Evolutionary conservation across 1,140 invertebrate genomes (phyloP).

Genomic region (Ptiloglossa arizonensis): DNA sequence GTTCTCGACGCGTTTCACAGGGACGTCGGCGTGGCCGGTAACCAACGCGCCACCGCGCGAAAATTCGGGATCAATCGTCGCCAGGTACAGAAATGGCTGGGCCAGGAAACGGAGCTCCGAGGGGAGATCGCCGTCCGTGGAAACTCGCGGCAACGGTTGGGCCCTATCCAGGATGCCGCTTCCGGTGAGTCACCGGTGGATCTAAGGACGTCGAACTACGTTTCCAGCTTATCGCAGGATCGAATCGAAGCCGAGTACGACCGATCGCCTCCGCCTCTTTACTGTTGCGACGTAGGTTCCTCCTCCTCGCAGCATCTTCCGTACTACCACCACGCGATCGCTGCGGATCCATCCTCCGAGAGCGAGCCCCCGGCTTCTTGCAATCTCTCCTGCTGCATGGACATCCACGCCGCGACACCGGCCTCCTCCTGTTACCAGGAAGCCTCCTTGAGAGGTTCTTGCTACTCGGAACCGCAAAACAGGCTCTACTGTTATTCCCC

Average conservation of each 20-base stretch:
- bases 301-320: conserved; percentile 25
- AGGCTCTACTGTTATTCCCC: conserved; percentile 71
- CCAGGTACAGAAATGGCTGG: conserved; percentile 86
- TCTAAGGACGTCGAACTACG: conserved; percentile 70
- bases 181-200: conserved; percentile 81
- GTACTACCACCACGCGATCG: conserved; percentile 20
- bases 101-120: conserved; percentile 82
- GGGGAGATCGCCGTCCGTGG: conserved; percentile 75
- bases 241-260: conserved; percentile 60
- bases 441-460: conserved; percentile 49
- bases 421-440: conserved; percentile 57
- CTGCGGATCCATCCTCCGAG: conserved; percentile 37
- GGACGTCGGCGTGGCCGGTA: conserved; percentile 82
- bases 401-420: conserved; percentile 32
- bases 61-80: conserved; percentile 85
- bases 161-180: conserved; percentile 65
- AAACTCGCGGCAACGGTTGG: conserved; percentile 75
- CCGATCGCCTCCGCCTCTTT: conserved; percentile 45
- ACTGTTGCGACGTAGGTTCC: conserved; percentile 64
- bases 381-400: conserved; percentile 68
- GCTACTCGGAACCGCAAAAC: conserved; percentile 53
- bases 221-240: conserved; percentile 23
- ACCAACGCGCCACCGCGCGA: conserved; percentile 84
- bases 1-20: conserved; percentile 82
- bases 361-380: conserved; percentile 38